Percentiles rank a stretch among this genome's conserved stretches.
phyloP scores from a whole-genome alignment of 2,113 vertebrate species.

The Rattus rattus region DNA sequence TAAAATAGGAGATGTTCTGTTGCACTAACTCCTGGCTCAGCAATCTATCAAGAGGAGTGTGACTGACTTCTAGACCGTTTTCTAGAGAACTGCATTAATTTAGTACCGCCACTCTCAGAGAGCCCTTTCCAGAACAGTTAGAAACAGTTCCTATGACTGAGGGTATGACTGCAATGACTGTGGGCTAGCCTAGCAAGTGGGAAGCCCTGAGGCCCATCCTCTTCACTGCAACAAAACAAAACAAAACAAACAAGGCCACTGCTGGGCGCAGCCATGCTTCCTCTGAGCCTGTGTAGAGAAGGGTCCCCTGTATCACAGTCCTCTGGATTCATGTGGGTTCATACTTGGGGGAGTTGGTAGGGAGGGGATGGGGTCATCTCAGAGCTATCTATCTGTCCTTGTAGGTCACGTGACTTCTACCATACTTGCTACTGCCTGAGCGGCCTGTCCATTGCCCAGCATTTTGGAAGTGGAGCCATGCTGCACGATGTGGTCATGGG shows the following conservation, averaged over 20 bases:
- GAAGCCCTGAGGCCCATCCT: neutral
- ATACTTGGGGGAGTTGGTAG: accelerated
- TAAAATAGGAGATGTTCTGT: neutral
- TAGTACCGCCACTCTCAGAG: neutral
- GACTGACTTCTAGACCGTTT: neutral
- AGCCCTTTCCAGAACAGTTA: neutral
- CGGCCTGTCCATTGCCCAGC: slow-evolving; percentile 96
- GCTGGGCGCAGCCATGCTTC: neutral
- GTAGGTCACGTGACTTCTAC: slow-evolving; percentile 97
- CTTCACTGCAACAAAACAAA: neutral
- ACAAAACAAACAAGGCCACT: neutral
- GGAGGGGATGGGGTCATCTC: neutral
- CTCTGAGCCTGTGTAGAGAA: neutral
- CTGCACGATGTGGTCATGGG: slow-evolving; percentile 93
- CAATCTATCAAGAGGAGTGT: neutral
- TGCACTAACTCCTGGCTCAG: neutral
- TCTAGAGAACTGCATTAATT: neutral
- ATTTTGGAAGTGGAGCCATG: slow-evolving; percentile 93
- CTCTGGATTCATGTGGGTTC: neutral
- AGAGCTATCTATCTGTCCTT: neutral
- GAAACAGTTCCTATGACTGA: neutral
- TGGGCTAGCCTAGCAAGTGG: too few species aligned
- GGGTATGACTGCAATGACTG: neutral
- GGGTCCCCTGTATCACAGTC: neutral
- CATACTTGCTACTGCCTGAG: slow-evolving; percentile 99